Percentiles rank a stretch among this genome's conserved stretches.
phyloP scores from a whole-genome alignment of 2,797 vertebrate genomes.

The Thamnophis elegans region DNA sequence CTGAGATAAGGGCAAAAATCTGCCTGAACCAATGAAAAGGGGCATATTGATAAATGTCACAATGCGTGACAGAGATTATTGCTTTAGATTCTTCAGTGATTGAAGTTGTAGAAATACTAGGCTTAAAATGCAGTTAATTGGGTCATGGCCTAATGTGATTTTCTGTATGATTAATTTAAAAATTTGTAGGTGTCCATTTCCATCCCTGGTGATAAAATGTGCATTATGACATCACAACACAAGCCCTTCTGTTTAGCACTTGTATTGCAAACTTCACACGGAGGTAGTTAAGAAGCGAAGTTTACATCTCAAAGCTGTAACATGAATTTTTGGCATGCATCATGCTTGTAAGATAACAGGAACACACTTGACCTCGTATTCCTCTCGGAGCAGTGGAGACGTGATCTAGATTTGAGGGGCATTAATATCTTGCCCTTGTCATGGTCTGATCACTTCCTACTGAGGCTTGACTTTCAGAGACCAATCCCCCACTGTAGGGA shows the following conservation, averaged over 20 bases:
- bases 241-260: neutral
- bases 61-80: neutral
- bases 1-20: slow-evolving; percentile 14
- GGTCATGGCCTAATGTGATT: neutral
- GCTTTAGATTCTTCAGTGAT: slow-evolving; percentile 8
- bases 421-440: too few species aligned
- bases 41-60: slow-evolving; percentile 35
- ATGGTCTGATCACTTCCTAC: too few species aligned
- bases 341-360: neutral
- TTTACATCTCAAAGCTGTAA: neutral
- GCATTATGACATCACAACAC: neutral
- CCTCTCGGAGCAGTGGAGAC: too few species aligned
- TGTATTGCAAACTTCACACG: neutral
- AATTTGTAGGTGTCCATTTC: neutral
- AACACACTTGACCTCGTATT: too few species aligned
- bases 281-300: neutral
- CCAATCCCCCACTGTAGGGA: too few species aligned
- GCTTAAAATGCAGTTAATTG: neutral
- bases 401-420: too few species aligned
- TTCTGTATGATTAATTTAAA: neutral
- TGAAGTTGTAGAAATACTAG: neutral
- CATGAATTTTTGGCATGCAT: neutral
- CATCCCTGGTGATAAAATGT: neutral
- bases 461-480: too few species aligned
- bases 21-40: slow-evolving; percentile 2